Base-by-base conservation (phyloP, 1,140 invertebrate genomes). In the Drosophila lowei region DNA sequence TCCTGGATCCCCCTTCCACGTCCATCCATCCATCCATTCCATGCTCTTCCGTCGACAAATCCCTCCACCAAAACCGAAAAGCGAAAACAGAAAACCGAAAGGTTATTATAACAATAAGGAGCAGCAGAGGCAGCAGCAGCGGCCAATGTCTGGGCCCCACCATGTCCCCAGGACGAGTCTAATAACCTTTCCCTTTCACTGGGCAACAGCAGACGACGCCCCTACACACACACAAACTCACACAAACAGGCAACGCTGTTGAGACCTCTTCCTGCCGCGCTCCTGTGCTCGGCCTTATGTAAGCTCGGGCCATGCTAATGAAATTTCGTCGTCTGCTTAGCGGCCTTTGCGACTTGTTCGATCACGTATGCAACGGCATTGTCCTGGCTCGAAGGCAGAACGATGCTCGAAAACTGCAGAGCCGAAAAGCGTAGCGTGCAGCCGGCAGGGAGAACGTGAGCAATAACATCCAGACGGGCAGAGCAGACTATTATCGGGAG, bases 41-140 rank as follows among this genome's bases (percentile, higher is more conserved):
- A 38, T 13, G 34, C 11, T 38, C 83, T 88, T 81, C 81, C 81
- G 83, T 75, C 67, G 79, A 76, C 59, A 30, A 61, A 48, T 42
- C 56, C 44, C 44, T 56, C 8, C n/a, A 47, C 42, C 46, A 62
- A 62, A 72, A 54, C 50, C 48, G 38, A 72, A 63, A 72, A 38
- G 28, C 30, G 50, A 53, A 58, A 70, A 52, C 46, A 47, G 46
- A 67, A 73, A 73, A 78, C 56, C 54, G 68, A 86, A 88, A 81
- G 83, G 83, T 86, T 88, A 81, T 88, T 88, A 81, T 78, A 81
- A 81, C 83, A 85, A 85, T 80, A 85, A 85, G 68, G 50, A 86
- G 80, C 63, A 80, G 73, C 55, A 61, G 62, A 47, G 25, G 59
- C 38, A 47, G 64, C 8, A 9, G 30, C 30, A 9, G 30, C 3